Evolutionary conservation across 23 tunicate genomes (phyloP).

Genomic region (Trididemnum clinides): DNA sequence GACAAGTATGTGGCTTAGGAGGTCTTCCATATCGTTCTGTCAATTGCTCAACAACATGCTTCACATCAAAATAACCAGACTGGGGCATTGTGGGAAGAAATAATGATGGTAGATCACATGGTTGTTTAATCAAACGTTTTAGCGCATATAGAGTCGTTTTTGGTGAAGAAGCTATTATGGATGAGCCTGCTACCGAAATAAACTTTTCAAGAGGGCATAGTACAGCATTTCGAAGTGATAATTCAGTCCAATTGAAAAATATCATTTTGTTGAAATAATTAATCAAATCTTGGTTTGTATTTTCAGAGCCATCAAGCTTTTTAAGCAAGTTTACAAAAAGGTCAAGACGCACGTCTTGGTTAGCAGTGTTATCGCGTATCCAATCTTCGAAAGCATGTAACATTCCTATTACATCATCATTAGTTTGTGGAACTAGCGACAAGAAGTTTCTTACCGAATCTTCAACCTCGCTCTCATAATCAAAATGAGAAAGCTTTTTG

Average conservation of each 20-base stretch:
- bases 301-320: not conserved
- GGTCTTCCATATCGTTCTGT: not conserved
- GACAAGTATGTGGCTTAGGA: constrained; percentile 58
- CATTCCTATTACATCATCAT: too few relatives aligned
- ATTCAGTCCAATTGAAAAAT: not conserved
- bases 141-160: not conserved
- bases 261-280: too few relatives aligned
- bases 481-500: too few relatives aligned
- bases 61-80: constrained; percentile 50
- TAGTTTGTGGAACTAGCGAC: too few relatives aligned
- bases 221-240: too few relatives aligned
- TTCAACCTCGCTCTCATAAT: too few relatives aligned
- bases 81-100: constrained; percentile 75
- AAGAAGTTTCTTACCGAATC: too few relatives aligned
- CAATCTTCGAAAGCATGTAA: too few relatives aligned
- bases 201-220: constrained; percentile 9
- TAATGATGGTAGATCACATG: not conserved
- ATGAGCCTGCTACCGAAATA: not conserved
- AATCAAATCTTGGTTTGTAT: not conserved
- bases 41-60: not conserved
- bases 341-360: not conserved
- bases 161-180: not conserved
- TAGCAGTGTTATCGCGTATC: too few relatives aligned
- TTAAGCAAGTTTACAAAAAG: not conserved
- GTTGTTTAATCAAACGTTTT: not conserved